Evolutionary conservation across 1,140 invertebrate species (phyloP).

Genomic region (Plectrocnemia conspersa): DNA sequence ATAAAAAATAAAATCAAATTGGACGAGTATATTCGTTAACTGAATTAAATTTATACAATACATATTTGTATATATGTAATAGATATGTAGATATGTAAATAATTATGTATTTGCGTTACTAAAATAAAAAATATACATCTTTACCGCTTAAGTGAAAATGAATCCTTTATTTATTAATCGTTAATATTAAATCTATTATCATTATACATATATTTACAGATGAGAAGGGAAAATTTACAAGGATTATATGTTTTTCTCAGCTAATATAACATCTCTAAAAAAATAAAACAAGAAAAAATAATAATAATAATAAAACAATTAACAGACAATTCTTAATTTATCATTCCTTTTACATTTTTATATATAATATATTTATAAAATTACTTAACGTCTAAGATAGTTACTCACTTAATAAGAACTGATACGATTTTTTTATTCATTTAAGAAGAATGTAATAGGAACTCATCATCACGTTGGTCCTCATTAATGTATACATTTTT

Average conservation of each 20-base stretch:
- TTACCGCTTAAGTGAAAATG: no score
- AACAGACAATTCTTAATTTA: constrained; percentile 27
- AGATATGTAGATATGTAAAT: constrained; percentile 22
- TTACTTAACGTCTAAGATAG: constrained; percentile 33
- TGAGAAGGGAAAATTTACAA: constrained; percentile 29
- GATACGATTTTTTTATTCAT: constrained; percentile 23
- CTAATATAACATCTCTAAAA: constrained; percentile 34
- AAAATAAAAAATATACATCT: constrained; percentile 8
- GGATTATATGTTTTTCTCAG: constrained; percentile 27
- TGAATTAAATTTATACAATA: no score
- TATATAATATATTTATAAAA: constrained; percentile 34
- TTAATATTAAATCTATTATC: constrained; percentile 2
- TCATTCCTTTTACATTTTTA: no score
- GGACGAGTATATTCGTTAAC: no score
- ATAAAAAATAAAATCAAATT: no score
- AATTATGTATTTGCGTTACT: constrained; percentile 15
- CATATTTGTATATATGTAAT: constrained; percentile 22
- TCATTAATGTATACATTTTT: constrained; percentile 35
- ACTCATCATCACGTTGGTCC: constrained; percentile 36
- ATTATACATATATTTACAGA: constrained; percentile 16
- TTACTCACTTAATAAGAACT: constrained; percentile 28
- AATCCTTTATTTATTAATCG: no score
- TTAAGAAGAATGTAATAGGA: constrained; percentile 31
- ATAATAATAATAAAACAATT: constrained; percentile 18
- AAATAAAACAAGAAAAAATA: constrained; percentile 26